Evolutionary conservation across 1,140 invertebrate species (phyloP).

Genomic region (Lasioglossum albipes): DNA sequence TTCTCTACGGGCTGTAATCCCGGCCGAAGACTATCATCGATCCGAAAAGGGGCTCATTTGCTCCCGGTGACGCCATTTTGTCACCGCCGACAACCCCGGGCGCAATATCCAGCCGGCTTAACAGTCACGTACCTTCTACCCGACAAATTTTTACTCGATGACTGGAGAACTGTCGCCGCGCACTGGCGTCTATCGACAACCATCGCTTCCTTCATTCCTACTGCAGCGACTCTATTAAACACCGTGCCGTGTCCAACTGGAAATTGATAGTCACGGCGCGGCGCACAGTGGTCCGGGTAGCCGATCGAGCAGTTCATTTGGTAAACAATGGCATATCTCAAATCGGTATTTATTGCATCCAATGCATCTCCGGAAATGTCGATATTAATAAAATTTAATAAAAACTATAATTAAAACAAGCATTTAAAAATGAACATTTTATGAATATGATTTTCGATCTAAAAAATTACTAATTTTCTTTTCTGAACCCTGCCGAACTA

Average conservation of each 20-base stretch:
- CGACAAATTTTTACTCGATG: slow-evolving; percentile 54
- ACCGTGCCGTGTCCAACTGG: not conserved
- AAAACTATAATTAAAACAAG: too few species aligned
- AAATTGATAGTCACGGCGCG: not conserved
- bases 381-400: too few species aligned
- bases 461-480: too few species aligned
- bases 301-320: too few species aligned
- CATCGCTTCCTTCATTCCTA: not conserved
- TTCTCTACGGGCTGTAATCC: slow-evolving; percentile 50
- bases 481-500: too few species aligned
- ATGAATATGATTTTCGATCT: too few species aligned
- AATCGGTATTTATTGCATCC: too few species aligned
- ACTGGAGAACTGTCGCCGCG: not conserved
- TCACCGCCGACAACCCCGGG: slow-evolving; percentile 51
- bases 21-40: slow-evolving; percentile 55
- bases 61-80: slow-evolving; percentile 51
- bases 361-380: too few species aligned
- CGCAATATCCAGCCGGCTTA: slow-evolving; percentile 51
- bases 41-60: slow-evolving; percentile 61
- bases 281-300: not conserved
- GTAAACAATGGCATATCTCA: too few species aligned
- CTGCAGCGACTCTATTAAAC: slow-evolving; percentile 8
- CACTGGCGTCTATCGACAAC: not conserved
- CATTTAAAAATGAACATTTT: too few species aligned
- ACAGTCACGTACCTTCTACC: slow-evolving; percentile 22